Base-by-base conservation (phyloP, 2,797 vertebrate genomes). In the Pterois miles region DNA sequence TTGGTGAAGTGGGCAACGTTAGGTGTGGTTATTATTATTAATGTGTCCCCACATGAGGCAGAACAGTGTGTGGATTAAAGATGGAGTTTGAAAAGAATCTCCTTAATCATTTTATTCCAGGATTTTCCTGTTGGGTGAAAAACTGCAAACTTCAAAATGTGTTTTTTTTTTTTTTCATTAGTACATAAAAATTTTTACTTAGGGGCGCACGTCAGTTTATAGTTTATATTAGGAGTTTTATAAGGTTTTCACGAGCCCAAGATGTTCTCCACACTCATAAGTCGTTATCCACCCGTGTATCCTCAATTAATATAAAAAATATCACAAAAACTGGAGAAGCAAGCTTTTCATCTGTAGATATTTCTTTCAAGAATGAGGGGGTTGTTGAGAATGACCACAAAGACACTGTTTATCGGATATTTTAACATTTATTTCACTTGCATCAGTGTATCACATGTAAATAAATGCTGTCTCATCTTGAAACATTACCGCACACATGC, bases 361-460 rank as follows among this genome's bases (percentile, higher is more conserved):
- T 52, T 65, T 54, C 3, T 16, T 40, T 53, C 3, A 16, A 38
- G 54, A 71, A 54, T 25, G 13, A 27, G 18, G 6, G 1, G 27
- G 5, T 8, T 69, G 43, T 6, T 16, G 5, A 10, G 12, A 25
- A 60, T 43, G 16, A 74, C 13, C 52, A 74, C 58, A 83, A 63
- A 72, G 7, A 79, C 59, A 31, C 16, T 16, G 10, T 14, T 38
- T 14, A 52, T 33, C 2, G 13, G 13, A 68, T 73, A 46, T 36
- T 74, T 50, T 3, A 64, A n/a, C 16, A 48, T 89, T 82, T 84
- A 79, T 82, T 90, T 80, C 5, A 75, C 9, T 27, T 4, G 22
- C 11, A 58, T 48, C 33, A 58, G 14, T 33, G 8, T 10, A 20
- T 62, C 48, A 54, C 59, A 57, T 31, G 6, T 2, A 40, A 33